These are phyloP conservation scores for Dryobotodes eremita DNA, from an alignment of 2,888 invertebrate species.

Conservation along the genomic window DNA sequence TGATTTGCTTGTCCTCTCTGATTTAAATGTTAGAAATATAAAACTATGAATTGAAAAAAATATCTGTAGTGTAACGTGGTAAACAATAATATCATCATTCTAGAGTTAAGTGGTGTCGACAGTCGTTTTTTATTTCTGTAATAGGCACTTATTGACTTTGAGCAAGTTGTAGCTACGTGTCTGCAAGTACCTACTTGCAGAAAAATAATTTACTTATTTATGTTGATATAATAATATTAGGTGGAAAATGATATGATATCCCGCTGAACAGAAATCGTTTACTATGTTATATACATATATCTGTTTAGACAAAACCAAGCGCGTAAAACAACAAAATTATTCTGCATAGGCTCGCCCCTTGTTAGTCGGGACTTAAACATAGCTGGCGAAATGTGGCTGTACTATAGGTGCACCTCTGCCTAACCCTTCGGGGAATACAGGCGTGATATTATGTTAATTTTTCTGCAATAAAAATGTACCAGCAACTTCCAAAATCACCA, in stretches of 20 bases:
- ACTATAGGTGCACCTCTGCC: background rate
- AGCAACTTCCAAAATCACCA: background rate
- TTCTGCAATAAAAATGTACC: background rate
- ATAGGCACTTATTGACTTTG: slow-evolving; percentile 18
- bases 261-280: background rate
- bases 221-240: background rate
- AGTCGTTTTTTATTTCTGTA: slow-evolving; percentile 28
- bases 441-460: background rate
- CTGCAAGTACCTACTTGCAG: slow-evolving; percentile 31
- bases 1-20: background rate
- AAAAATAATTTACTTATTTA: background rate
- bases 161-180: background rate
- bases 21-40: slow-evolving; percentile 14
- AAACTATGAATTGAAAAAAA: background rate
- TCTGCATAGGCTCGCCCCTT: background rate
- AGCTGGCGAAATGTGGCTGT: background rate
- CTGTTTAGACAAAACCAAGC: background rate
- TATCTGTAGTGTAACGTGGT: slow-evolving; percentile 40
- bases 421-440: background rate
- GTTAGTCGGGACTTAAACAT: background rate
- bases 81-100: slow-evolving; percentile 56
- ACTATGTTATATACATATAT: background rate
- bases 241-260: background rate
- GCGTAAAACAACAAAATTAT: background rate
- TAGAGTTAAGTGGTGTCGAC: slow-evolving; percentile 26